Evolutionary conservation across 2,797 vertebrate genomes (phyloP), one percentile per base, ranked within the genome.

Genomic region (Spinus olivaceus): DNA sequence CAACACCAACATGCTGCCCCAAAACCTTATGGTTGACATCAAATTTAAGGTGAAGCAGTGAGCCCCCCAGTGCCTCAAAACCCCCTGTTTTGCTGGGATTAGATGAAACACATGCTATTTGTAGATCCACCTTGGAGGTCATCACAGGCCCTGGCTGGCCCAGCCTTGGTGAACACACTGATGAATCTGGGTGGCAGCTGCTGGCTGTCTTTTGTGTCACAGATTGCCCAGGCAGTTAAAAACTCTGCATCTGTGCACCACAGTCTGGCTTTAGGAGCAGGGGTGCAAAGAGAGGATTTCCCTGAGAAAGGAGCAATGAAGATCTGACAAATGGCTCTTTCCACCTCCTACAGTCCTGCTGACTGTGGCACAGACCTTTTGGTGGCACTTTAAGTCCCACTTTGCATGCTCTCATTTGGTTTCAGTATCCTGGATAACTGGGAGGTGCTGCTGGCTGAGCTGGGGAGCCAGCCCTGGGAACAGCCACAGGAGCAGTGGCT

Each of bases 131-230:
- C 30, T 42, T 73, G 77, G 71, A 92, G 50, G 86, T 86, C 46
- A 91, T 33, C 83, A 10, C 3, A 1, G 20, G 85, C 32, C 27
- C 56, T 63, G 60, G 67, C 18, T 83, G 79, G 81, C 44, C 56
- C 80, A 63, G 60, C 71, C 67, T 89, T 87, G 76, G 71, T 2
- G 35, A 91, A 14, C 27, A 54, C 44, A 20, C 67, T 46, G 79
- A 87, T 54, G 86, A 91, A 90, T 88, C 92, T 35, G 56, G 14
- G 49, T 74, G 88, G 89, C 84, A 92, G 85, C 85, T 94, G 91
- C 76, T 91, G 24, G 0, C 15, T 83, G 87, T 71, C 72, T 63
- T 93, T 78, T 67, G 72, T 71, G 69, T 65, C 23, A 2, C 87
- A 92, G 44, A 82, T 85, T 89, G 86, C 56, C 56, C 56, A 77